A percentile compares a stretch with the other conserved stretches of the same genome.
Conservation (phyloP, 2,888 invertebrate genomes). For the Cerceris ruficornis region DNA sequence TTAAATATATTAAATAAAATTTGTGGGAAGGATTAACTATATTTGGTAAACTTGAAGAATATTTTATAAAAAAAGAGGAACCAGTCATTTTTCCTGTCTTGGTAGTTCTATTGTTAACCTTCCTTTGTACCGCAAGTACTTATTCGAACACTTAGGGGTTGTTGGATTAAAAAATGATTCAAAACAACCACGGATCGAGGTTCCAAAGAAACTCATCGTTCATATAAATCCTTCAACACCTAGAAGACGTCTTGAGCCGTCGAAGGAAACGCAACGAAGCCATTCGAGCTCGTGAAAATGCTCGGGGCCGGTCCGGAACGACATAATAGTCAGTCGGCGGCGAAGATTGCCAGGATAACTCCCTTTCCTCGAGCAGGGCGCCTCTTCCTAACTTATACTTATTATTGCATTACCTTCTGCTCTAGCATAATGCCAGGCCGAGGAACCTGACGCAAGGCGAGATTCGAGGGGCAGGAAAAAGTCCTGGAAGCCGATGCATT, state of each 20-base stretch:
- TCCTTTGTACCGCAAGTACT: too few species aligned
- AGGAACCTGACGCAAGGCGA: slow-evolving; percentile 41
- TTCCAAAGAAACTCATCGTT: too few species aligned
- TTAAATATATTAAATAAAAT: too few species aligned
- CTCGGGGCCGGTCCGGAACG: slow-evolving; percentile 61
- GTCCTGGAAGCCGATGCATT: slow-evolving; percentile 27
- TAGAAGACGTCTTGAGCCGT: slow-evolving; percentile 9
- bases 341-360: slow-evolving; percentile 50
- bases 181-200: too few species aligned
- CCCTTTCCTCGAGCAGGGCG: slow-evolving; percentile 31
- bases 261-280: slow-evolving; percentile 49
- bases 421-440: slow-evolving; percentile 63
- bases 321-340: slow-evolving; percentile 71
- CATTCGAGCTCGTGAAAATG: slow-evolving; percentile 44
- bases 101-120: too few species aligned
- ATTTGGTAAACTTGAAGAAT: too few species aligned
- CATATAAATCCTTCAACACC: neutral
- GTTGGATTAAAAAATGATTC: too few species aligned
- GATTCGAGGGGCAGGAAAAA: slow-evolving; percentile 35
- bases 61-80: too few species aligned
- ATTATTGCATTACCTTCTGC: slow-evolving; percentile 76
- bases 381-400: slow-evolving; percentile 75
- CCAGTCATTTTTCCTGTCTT: too few species aligned
- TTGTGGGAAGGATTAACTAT: too few species aligned
- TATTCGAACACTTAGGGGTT: too few species aligned